Base-by-base conservation (phyloP, 2,113 vertebrate genomes). In the Amia ocellicauda region DNA sequence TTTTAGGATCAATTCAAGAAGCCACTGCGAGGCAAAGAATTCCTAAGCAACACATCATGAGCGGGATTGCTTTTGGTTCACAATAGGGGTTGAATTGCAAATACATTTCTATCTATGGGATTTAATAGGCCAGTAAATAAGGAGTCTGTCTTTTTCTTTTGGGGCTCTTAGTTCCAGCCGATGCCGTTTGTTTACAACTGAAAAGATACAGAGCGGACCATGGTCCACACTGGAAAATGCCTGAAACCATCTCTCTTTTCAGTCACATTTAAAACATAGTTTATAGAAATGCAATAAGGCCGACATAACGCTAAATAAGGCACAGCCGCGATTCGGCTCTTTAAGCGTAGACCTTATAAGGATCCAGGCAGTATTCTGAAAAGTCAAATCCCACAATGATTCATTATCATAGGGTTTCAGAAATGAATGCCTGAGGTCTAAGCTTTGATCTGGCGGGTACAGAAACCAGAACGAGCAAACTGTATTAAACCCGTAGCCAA, bases 221-320 rank as follows among this genome's bases (percentile, higher is more conserved):
- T 7, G 5, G 27, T 57, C 29, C 56, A 22, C 13, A 23, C 28
- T 10, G 56, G 31, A 41, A 11, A 58, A 19, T 3, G n/a, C n/a
- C 29, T 41, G 1, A 36, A 40, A 11, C 31, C 1, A 36, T 5
- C 27, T n/a, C 1, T 19, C 17, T 16, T 57, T 27, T 57, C 55
- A 57, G 29, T 3, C 9, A n/a, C n/a, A 4, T 27, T 40, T 9
- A 40, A 57, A 57, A n/a, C 55, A 20, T 9, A 40, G 28, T 9
- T 36, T 31, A 57, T 28, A 36, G 31, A 36, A 36, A 36, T 7
- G 14, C 3, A 23, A 23, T 31, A 66, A 51, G 63, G 67, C 58
- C 63, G 72, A 29, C 57, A 45, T 50, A 59, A 41, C 68, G 58
- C 78, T 79, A 80, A 81, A 84, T 76, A 78, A 76, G 79, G 79